Percentiles rank a stretch among this genome's conserved stretches.
These are phyloP conservation scores for Anseranas semipalmata DNA, from an alignment of 2,113 vertebrate species.

Conservation along the genomic window DNA sequence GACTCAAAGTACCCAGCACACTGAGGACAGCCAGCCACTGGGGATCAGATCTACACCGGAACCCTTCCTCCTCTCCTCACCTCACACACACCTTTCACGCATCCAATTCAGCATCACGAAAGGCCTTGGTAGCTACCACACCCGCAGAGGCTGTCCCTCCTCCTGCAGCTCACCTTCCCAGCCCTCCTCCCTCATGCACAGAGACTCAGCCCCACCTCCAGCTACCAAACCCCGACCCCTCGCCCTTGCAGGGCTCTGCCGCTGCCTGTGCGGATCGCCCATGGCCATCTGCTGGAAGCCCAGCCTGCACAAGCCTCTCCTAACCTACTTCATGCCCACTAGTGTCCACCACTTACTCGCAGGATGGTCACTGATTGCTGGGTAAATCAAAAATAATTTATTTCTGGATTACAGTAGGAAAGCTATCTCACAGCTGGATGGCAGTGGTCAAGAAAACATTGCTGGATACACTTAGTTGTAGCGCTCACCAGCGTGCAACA, in stretches of 20 bases:
- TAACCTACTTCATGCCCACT: rapidly evolving
- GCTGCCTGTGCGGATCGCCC: background rate
- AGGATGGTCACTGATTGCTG: background rate
- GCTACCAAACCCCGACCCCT: background rate
- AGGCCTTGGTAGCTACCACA: background rate
- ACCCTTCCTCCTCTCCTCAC: background rate
- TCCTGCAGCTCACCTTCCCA: background rate
- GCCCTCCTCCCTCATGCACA: background rate
- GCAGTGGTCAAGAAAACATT: background rate
- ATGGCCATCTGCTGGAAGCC: rapidly evolving
- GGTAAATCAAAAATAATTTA: background rate
- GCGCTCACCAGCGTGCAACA: background rate
- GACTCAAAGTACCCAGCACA: background rate
- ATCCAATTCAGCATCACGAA: rapidly evolving
- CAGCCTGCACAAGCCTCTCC: background rate
- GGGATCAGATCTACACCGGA: background rate
- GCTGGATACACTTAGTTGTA: background rate
- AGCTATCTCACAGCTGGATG: background rate
- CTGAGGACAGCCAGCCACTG: background rate
- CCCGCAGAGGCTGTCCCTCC: background rate
- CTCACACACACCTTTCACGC: background rate
- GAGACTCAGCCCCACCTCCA: background rate
- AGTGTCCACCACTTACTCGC: background rate
- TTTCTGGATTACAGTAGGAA: background rate
- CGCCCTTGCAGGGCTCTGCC: background rate